Base-by-base conservation (phyloP, 2,797 vertebrate genomes). In the Enteromius treurensis region DNA sequence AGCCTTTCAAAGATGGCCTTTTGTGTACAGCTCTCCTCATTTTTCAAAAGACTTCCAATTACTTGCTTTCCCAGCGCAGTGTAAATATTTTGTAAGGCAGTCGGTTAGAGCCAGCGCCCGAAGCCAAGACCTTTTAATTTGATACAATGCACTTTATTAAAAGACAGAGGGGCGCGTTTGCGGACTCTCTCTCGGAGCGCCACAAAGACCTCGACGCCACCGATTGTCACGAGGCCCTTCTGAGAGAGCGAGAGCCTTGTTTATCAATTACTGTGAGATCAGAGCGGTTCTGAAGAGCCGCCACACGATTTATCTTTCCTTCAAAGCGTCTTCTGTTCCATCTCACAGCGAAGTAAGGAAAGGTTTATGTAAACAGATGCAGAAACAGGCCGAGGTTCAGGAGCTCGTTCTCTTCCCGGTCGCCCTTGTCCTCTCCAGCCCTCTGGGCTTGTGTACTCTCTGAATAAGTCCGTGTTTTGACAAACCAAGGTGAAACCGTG, bases 71-170 rank as follows among this genome's bases (percentile, higher is more conserved):
- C 91, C 90, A 91, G 87, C 90, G 75, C 87, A 91, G 90, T 88
- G 87, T 95, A 95, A 95, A 96, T 96, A 95, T 95, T 95, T 95
- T 92, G 90, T 87, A 88, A 88, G 94, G 90, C 93, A 95, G 94
- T 95, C 94, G 95, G 90, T 94, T 93, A 84, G 87, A 88, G 88
- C 87, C 86, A 67, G 89, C 76, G 85, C 92, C 91, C 90, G 89
- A 88, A 92, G 89, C 88, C 62, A 82, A 90, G 90, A 87, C 86
- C 87, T 89, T 91, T 89, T 88, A 88, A 92, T 92, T 93, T 78
- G 81, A 90, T 86, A 90, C 89, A 87, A 90, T 89, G 87, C 51
- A 84, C 85, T 87, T 82, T 89, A 90, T 92, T 92, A 91, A 87
- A 75, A 65, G 53, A 81, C 89, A 90, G 84, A 88, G 51, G 81